These are phyloP conservation scores for Spinus olivaceus DNA, from an alignment of 2,797 vertebrate genomes.

Conservation along the genomic window DNA sequence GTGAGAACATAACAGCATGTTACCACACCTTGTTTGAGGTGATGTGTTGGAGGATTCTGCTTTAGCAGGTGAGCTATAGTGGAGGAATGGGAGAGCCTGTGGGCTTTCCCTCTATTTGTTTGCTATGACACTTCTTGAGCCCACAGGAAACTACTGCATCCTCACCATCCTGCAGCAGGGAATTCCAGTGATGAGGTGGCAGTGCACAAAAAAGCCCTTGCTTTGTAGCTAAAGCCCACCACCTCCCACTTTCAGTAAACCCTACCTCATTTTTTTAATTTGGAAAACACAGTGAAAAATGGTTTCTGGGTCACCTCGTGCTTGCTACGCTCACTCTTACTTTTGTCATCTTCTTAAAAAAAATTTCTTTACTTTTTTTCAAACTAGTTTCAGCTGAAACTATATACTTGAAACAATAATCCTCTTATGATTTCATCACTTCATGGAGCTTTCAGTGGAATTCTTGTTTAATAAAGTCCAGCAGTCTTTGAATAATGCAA, in stretches of 20 bases:
- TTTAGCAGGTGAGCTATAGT: background rate
- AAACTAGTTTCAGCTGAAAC: background rate
- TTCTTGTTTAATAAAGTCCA: background rate
- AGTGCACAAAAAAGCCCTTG: background rate
- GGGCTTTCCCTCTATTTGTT: background rate
- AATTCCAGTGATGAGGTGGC: background rate
- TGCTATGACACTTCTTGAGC: background rate
- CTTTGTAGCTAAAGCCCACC: background rate
- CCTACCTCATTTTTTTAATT: background rate
- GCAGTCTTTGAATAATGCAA: background rate
- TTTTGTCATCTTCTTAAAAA: background rate
- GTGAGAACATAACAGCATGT: background rate
- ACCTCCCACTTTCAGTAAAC: background rate
- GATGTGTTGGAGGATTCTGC: background rate
- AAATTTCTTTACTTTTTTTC: background rate
- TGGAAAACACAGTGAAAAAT: background rate
- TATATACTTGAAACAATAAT: background rate
- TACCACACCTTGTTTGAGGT: background rate
- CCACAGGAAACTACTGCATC: background rate
- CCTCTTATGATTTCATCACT: background rate
- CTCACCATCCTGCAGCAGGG: background rate
- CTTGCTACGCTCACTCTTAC: background rate
- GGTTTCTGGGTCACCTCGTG: background rate
- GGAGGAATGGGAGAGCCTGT: background rate
- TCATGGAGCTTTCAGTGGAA: background rate